Conservation (phyloP, 1,140 invertebrate species). For the Potamilus streckersoni region DNA sequence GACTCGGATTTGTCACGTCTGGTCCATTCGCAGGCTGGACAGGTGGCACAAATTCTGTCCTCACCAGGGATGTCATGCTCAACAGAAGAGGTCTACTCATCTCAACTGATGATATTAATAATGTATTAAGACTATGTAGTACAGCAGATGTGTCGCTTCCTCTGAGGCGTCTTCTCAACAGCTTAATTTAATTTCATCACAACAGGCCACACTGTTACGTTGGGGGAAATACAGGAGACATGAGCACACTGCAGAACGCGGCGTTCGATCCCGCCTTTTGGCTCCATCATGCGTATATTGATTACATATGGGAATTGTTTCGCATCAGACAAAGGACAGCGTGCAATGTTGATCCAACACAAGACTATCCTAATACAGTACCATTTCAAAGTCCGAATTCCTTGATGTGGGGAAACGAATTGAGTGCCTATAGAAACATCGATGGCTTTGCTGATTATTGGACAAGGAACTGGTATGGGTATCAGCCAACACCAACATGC, state of each 20-base stretch:
- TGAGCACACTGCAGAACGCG: constrained; percentile 42
- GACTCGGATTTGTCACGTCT: constrained; percentile 61
- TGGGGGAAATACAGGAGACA: constrained; percentile 39
- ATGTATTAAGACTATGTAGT: no score
- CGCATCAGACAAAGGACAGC: constrained; percentile 11
- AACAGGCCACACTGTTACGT: constrained; percentile 43
- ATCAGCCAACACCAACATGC: constrained; percentile 9
- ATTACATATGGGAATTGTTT: constrained; percentile 54
- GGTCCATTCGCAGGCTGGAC: constrained; percentile 57
- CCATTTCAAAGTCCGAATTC: no score
- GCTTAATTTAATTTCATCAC: constrained; percentile 42
- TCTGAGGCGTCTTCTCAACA: not conserved
- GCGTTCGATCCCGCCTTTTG: constrained; percentile 66
- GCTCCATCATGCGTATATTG: constrained; percentile 65
- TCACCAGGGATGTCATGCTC: no score
- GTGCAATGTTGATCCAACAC: constrained; percentile 11
- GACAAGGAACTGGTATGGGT: constrained; percentile 12
- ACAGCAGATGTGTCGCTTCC: no score
- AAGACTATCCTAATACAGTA: constrained; percentile 7
- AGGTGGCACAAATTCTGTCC: no score
- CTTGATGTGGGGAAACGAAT: no score
- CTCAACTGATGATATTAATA: no score
- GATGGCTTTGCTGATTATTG: constrained; percentile 20
- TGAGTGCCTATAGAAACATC: constrained; percentile 5
- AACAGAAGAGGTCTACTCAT: no score